A percentile compares a stretch with the other conserved stretches of the same genome.
These are phyloP conservation scores for Chiridota heheva DNA, from an alignment of 35 echinoderm and acorn worm species.

Conservation along the genomic window DNA sequence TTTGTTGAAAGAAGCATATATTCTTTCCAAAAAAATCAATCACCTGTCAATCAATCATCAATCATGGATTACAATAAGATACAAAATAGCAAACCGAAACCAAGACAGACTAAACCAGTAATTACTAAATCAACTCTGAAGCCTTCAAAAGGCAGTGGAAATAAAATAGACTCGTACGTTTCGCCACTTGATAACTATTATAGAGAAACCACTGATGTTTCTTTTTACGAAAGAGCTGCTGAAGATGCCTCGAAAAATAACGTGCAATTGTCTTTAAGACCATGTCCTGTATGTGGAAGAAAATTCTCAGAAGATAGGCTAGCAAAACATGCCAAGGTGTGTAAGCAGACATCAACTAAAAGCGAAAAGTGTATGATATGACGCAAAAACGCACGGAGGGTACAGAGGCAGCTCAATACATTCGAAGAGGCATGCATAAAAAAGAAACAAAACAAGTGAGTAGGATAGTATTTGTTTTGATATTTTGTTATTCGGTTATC, in stretches of 20 bases:
- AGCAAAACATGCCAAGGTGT: constrained; percentile 66
- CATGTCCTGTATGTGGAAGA: constrained; percentile 72
- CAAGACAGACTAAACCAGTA: too few relatives aligned
- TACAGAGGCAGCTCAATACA: constrained; percentile 69
- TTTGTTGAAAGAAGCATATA: too few relatives aligned
- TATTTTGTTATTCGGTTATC: not conserved
- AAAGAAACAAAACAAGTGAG: constrained; percentile 59
- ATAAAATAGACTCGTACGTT: too few relatives aligned
- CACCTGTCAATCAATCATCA: too few relatives aligned
- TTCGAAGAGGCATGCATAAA: constrained; percentile 54
- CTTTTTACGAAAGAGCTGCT: constrained; percentile 28
- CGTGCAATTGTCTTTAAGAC: constrained; percentile 43
- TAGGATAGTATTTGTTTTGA: too few relatives aligned
- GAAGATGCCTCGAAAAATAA: too few relatives aligned
- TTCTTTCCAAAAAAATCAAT: too few relatives aligned
- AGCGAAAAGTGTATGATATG: constrained; percentile 82
- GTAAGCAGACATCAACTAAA: constrained; percentile 64
- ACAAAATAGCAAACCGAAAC: too few relatives aligned
- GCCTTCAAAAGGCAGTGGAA: too few relatives aligned
- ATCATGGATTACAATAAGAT: too few relatives aligned
- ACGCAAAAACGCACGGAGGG: constrained; percentile 71
- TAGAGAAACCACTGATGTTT: not conserved
- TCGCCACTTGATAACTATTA: too few relatives aligned
- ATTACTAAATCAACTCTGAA: too few relatives aligned
- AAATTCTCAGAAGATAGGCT: constrained; percentile 77